Percentiles rank a stretch among this genome's conserved stretches.
Evolutionary conservation across 2,888 invertebrate genomes (phyloP).

Genomic region (Heliothis peltigera): DNA sequence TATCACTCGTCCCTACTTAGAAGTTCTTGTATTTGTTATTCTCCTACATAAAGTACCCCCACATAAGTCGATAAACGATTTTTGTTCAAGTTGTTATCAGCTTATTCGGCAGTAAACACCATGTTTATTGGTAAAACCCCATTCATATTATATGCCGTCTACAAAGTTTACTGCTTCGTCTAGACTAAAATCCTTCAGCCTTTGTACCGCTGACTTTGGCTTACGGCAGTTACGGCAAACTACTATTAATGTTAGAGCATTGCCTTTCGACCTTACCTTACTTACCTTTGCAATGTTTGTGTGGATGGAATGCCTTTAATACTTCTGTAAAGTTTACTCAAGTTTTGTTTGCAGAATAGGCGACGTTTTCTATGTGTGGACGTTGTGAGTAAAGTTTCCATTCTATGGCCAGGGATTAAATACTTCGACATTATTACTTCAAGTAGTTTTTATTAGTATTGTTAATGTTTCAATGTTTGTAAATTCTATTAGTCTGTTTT

Average conservation of each 20-base stretch:
- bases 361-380: neutral
- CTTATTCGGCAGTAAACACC: neutral
- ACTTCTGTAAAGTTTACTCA: neutral
- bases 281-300: conserved; percentile 18
- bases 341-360: neutral
- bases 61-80: neutral
- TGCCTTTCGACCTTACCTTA: neutral
- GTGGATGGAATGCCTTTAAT: neutral
- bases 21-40: no score
- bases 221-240: conserved; percentile 13
- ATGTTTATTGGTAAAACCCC: conserved; percentile 22
- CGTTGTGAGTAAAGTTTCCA: neutral
- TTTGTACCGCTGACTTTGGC: conserved; percentile 23
- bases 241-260: conserved; percentile 19
- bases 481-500: no score
- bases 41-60: neutral
- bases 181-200: conserved; percentile 33
- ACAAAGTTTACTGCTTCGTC: conserved; percentile 39
- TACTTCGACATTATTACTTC: no score
- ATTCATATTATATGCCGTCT: conserved; percentile 37
- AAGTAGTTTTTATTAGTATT: no score
- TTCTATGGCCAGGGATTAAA: neutral
- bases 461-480: no score
- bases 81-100: neutral
- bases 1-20: no score